phyloP scores from a whole-genome alignment of 2,113 vertebrate species.

The Eulemur rufifrons region DNA sequence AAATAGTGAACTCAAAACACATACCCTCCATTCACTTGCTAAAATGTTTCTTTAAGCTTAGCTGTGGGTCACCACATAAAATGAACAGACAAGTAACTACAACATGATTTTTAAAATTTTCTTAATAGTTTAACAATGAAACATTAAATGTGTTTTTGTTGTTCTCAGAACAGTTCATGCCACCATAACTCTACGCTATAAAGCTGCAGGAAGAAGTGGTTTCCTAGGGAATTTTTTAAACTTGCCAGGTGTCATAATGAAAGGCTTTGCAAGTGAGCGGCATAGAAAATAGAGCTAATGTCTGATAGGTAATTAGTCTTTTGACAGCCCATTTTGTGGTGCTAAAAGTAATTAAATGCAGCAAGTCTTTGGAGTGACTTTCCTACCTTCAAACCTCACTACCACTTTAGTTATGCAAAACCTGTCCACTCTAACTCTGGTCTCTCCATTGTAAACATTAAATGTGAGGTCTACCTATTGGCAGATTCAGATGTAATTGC shows the following conservation, averaged over 20 bases:
- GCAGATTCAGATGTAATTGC: neutral
- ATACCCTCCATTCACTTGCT: neutral
- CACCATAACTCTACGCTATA: neutral
- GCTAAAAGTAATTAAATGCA: constrained; percentile 68
- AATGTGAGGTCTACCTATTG: neutral
- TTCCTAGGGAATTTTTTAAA: neutral
- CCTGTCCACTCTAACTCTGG: neutral
- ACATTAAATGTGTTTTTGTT: neutral
- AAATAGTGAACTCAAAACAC: neutral
- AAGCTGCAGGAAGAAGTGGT: neutral
- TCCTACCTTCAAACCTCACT: constrained; percentile 45
- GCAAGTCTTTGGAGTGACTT: constrained; percentile 62
- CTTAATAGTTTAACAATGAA: neutral
- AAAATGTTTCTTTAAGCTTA: neutral
- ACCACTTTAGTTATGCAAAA: constrained; percentile 46
- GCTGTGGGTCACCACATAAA: neutral
- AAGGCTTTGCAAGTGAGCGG: constrained; percentile 29
- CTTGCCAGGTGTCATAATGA: constrained; percentile 49
- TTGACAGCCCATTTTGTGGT: constrained; percentile 27
- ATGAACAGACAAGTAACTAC: neutral
- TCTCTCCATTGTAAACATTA: neutral
- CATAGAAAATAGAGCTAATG: constrained; percentile 50
- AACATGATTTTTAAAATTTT: neutral
- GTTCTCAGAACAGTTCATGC: neutral
- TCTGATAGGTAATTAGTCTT: constrained; percentile 58